Percentiles rank a stretch among this genome's conserved stretches.
Evolutionary conservation across 2,797 vertebrate genomes (phyloP).

Genomic region (Vultur gryphus): DNA sequence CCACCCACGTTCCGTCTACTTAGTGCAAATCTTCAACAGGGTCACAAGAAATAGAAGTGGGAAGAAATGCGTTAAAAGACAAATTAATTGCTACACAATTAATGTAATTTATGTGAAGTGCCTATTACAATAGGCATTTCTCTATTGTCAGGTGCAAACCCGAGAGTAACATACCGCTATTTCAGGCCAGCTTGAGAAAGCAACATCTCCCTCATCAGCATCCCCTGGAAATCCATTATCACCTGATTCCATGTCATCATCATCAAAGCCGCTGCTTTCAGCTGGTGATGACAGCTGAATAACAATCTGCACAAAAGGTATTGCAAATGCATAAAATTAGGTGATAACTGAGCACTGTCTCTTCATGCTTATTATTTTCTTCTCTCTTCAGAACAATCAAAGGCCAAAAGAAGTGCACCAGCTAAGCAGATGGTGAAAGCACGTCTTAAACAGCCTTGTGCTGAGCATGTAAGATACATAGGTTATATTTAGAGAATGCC

Average conservation of each 20-base stretch:
- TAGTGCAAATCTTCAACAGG: neutral
- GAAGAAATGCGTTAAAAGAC: neutral
- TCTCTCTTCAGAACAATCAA: neutral
- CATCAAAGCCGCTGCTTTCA: constrained; percentile 85
- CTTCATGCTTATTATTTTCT: neutral
- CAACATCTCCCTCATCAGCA: constrained; percentile 64
- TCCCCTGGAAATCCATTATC: constrained; percentile 80
- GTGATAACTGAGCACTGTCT: neutral
- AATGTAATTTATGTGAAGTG: neutral
- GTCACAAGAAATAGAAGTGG: neutral
- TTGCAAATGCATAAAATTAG: neutral
- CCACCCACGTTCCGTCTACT: neutral
- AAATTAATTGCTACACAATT: neutral
- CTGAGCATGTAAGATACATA: neutral
- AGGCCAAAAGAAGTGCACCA: neutral
- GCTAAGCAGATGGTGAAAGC: neutral
- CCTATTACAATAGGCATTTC: neutral
- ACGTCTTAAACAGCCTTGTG: neutral
- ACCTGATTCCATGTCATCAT: constrained; percentile 83
- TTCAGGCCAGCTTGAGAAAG: constrained; percentile 64
- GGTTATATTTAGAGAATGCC: neutral
- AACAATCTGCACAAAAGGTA: constrained; percentile 79
- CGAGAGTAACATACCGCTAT: constrained; percentile 71
- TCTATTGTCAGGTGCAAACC: neutral
- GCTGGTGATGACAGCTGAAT: constrained; percentile 81